Evolutionary conservation across 2,113 vertebrate species (phyloP), one percentile per base, ranked within the genome.

Genomic region (Eulacestoma nigropectus): DNA sequence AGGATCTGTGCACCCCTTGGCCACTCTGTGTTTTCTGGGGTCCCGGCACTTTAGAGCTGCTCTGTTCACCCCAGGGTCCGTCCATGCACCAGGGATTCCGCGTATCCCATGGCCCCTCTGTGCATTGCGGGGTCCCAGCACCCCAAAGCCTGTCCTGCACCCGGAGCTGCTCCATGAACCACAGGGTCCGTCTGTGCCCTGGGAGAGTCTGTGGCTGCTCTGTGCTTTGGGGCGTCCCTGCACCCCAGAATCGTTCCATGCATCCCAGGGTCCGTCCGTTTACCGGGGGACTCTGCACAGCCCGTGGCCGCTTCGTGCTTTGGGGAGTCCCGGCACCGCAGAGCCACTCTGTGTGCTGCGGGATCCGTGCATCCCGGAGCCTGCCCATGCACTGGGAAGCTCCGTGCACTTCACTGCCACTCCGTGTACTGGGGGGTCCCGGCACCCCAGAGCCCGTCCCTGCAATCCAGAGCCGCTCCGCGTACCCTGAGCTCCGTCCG

Each of bases 11-110:
- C 39, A 59, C 17, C 3, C 30, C 22, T 5, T 2, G 73, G 15
- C 16, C 0, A 0, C 35, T 42, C 39, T 8, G 7, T 22, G n/a
- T 32, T 57, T 3, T 57, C 18, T 19, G 33, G 23, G 29, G 15
- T 78, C 15, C 39, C 1, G 0, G 14, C 53, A 86, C 21, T 9
- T 22, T 14, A 18, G 27, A 44, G 15, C 2, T 25, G 16, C 32
- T 50, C 30, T 16, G 13, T 30, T 52, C 44, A 67, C 37, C 37
- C 26, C 62, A 22, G 6, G 11, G 11, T 42, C 46, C 27, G 3
- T 60, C 55, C 46, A 8, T 9, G 46, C 27, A 37, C 21, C 53
- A 27, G 21, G 30, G 16, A n/a, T 16, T 35, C 42, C 23, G 42
- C 12, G 50, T 16, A 35, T 21, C 20, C 16, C 35, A 35, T 6